Evolutionary conservation across 2,113 vertebrate genomes (phyloP).

Genomic region (Romanogobio albipinnatus): DNA sequence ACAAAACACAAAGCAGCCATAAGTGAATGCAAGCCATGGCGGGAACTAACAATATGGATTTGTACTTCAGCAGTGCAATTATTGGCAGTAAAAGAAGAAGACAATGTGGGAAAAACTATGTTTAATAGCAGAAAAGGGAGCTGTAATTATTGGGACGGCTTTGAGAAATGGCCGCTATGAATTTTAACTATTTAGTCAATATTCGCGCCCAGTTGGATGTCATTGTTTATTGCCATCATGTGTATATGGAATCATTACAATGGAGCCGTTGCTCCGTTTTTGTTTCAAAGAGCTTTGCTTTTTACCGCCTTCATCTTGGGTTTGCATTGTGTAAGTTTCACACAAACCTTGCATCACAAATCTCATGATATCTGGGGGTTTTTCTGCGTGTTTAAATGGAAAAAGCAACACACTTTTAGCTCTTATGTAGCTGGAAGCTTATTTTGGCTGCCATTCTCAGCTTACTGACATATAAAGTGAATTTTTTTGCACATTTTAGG

Average conservation of each 20-base stretch:
- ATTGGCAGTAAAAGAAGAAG: slow-evolving; percentile 18
- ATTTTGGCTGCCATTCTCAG: background rate
- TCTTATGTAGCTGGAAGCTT: background rate
- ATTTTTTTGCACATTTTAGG: background rate
- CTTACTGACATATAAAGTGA: too few species aligned
- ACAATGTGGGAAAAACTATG: background rate
- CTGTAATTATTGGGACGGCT: slow-evolving; percentile 26
- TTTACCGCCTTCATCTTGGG: background rate
- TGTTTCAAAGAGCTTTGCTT: background rate
- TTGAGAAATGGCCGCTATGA: slow-evolving; percentile 23
- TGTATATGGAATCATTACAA: background rate
- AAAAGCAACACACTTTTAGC: background rate
- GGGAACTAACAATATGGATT: slow-evolving; percentile 42
- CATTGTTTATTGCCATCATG: slow-evolving; percentile 32
- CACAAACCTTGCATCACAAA: background rate
- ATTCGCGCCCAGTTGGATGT: background rate
- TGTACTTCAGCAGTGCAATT: slow-evolving; percentile 38
- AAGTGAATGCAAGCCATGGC: background rate
- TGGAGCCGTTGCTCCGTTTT: background rate
- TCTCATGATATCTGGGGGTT: background rate
- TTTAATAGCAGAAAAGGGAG: slow-evolving; percentile 32
- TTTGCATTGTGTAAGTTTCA: background rate
- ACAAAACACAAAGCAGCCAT: slow-evolving; percentile 66
- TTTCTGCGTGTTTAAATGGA: background rate
- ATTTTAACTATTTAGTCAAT: slow-evolving; percentile 36